Evolutionary conservation across 2,797 vertebrate genomes (phyloP), one percentile per base, ranked within the genome.

Genomic region (Aviceda cuculoides): DNA sequence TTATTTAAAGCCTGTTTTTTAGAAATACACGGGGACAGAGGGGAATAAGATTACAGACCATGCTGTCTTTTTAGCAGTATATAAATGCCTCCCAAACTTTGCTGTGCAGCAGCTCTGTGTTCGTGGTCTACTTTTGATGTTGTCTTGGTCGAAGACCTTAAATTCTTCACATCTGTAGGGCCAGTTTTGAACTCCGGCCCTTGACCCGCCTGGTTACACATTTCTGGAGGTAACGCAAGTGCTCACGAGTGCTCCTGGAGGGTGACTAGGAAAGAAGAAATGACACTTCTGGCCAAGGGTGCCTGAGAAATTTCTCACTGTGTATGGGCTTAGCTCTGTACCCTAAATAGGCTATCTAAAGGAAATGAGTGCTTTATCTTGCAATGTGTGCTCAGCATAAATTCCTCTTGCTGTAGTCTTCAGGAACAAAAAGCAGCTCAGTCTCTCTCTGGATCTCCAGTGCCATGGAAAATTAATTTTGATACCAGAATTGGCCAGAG

Each of bases 41-140:
- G 24, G 49, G 56, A 83, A 21, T 44, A 39, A 33, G 86, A 11
- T 59, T 17, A 17, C 31, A 50, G 58, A 42, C 58, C 6, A 0
- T 11, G 17, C 82, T 19, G 29, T 8, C 40, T 22, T n/a, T 12
- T 14, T 9, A 39, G 70, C 58, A 33, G 40, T 6, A 11, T 6
- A 2, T 11, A 12, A 81, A 42, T 11, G 8, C 29, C 52, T 86
- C n/a, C 44, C 46, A 39, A 2, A 17, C 40, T 42, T 39, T 13
- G 35, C 50, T 59, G n/a, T 0, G 14, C 46, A 9, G 39, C 4
- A 11, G 4, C 47, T 82, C 72, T 7, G 37, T 2, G 4, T 10
- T 77, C 0, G 0, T 10, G 55, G 22, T 17, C 65, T 71, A 2
- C 71, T 49, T 65, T 24, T 9, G 24, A 0, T 5, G 29, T 28